Percentiles rank a stretch among this genome's conserved stretches.
Evolutionary conservation across 2,797 vertebrate species (phyloP).

Genomic region (Sebastes hopkinsi): DNA sequence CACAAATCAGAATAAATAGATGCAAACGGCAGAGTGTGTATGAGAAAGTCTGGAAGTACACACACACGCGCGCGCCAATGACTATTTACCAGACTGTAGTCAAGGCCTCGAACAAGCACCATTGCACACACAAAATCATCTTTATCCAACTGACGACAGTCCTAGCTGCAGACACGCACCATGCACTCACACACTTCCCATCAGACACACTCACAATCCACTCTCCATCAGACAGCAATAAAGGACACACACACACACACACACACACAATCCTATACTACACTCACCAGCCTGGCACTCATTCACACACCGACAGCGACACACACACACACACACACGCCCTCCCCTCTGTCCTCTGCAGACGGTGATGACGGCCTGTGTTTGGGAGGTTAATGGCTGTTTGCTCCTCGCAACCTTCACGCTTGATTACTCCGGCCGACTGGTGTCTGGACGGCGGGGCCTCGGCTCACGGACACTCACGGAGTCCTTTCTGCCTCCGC

Average conservation of each 20-base stretch:
- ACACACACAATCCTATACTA: conserved; percentile 10
- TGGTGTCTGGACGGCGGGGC: conserved; percentile 53
- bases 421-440: conserved; percentile 68
- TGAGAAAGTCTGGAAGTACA: conserved; percentile 2
- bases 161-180: neutral
- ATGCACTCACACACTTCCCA: neutral
- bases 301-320: neutral
- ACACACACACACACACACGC: neutral
- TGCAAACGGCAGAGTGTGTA: neutral
- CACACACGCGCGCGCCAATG: neutral
- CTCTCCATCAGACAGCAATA: conserved; percentile 41
- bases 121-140: neutral
- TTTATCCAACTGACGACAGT: neutral
- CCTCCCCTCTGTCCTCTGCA: conserved; percentile 42
- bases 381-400: conserved; percentile 79
- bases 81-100: conserved; percentile 33
- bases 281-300: conserved; percentile 23
- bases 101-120: conserved; percentile 11
- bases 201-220: conserved; percentile 21
- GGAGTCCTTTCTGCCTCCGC: neutral
- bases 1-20: conserved; percentile 27
- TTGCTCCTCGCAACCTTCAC: conserved; percentile 78
- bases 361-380: conserved; percentile 61
- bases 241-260: conserved; percentile 21
- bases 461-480: conserved; percentile 27